Evolutionary conservation across 2,113 vertebrate genomes (phyloP).

Genomic region (Pygoscelis adeliae): DNA sequence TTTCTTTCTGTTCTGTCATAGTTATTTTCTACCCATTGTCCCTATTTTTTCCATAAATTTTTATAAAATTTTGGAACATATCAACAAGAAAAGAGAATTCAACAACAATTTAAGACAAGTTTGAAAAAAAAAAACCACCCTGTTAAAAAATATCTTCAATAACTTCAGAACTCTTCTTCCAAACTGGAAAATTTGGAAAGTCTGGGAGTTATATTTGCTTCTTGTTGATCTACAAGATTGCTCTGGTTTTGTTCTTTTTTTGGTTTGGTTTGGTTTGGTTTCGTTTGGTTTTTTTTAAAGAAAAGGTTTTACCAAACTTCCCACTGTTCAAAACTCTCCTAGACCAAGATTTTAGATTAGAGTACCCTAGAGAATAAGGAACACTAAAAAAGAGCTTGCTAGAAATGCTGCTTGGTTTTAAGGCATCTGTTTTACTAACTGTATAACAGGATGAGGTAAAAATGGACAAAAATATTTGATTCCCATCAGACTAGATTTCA

Average conservation of each 20-base stretch:
- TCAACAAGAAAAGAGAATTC: background rate
- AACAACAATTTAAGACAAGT: background rate
- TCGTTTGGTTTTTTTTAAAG: background rate
- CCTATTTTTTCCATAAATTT: background rate
- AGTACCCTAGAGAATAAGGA: background rate
- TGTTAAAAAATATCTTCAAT: background rate
- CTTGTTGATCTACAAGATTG: background rate
- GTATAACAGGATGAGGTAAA: conserved; percentile 13
- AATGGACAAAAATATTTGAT: background rate
- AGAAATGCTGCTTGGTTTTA: background rate
- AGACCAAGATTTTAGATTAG: background rate
- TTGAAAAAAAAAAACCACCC: rapidly evolving
- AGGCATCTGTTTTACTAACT: conserved; percentile 40
- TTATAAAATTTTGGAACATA: background rate
- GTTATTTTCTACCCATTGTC: background rate
- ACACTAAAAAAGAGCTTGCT: background rate
- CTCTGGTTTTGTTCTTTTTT: background rate
- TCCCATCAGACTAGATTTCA: background rate
- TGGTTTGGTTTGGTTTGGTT: background rate
- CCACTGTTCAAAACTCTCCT: background rate
- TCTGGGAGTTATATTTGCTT: background rate
- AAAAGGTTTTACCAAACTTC: background rate
- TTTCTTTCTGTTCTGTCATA: background rate
- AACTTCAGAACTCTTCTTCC: background rate
- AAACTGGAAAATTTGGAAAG: background rate